Base-by-base conservation (phyloP, 2,888 invertebrate genomes). In the Camptogramma bilineatum region DNA sequence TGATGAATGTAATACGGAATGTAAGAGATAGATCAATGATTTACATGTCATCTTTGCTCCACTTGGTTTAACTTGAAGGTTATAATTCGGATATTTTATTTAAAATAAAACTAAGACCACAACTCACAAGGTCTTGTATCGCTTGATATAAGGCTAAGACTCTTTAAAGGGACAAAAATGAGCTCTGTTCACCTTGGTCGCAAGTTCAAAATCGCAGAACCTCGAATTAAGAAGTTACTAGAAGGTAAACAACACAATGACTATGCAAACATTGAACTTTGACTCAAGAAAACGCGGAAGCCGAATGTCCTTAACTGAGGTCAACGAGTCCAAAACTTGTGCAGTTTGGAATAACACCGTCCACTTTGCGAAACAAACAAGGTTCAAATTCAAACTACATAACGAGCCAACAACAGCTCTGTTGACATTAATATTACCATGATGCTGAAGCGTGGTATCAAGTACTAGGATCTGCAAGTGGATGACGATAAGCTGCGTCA, bases 401-500 rank as follows among this genome's bases (percentile, higher is more conserved):
- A 18, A 7, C 3, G 28, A 28, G 28, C 28, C 28, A 13, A 39
- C 34, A 39, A 56, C 21, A n/a, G 31, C 31, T 18, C 34, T 34
- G 9, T 56, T 56, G 28, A 16, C n/a, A 46, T 46, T 31, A 44
- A 24, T 17, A 21, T 52, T 21, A n/a, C n/a, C 28, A 4, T 24
- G 53, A n/a, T 48, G 39, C 48, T 56, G 34, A 48, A 56, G 21
- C 39, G 9, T 19, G 10, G 7, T 13, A 17, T n/a, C 7, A 28
- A 28, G 44, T 55, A 31, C 34, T 28, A 21, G 56, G 21, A 13
- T 7, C 19, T 21, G 39, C 39, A 19, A 44, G 18, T 48, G 48
- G 75, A 74, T 73, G 73, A 73, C 61, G 51, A 18, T 63, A 54
- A 64, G 64, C 63, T 66, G 59, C 68, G 56, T 70, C 73, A 75